Percentiles rank a stretch among this genome's conserved stretches.
Conservation (phyloP, 2,888 invertebrate species). For the Euproctis similis region DNA sequence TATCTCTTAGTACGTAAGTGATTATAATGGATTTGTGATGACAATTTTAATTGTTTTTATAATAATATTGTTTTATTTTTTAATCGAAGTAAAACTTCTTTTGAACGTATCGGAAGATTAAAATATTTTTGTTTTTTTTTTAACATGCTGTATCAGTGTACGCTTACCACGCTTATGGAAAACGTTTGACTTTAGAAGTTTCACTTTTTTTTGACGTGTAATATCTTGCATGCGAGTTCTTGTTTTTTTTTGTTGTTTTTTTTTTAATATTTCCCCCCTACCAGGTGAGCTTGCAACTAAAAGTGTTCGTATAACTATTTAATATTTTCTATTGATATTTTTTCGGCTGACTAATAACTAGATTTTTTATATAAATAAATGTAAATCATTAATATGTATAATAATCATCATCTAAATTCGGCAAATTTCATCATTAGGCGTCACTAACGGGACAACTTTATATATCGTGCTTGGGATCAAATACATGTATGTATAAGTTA, state of each 20-base stretch:
- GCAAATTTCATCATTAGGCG: too few relatives aligned
- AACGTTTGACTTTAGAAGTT: too few relatives aligned
- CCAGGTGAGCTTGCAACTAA: conserved; percentile 43
- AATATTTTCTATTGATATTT: conserved; percentile 24
- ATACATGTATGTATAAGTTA: conserved; percentile 66
- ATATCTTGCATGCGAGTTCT: too few relatives aligned
- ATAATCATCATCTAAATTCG: too few relatives aligned
- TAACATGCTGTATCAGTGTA: too few relatives aligned
- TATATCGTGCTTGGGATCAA: conserved; percentile 74
- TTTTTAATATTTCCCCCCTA: conserved; percentile 27
- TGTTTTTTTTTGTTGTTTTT: conserved; percentile 23
- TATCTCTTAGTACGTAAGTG: conserved; percentile 70
- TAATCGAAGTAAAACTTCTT: too few relatives aligned
- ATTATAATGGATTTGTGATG: conserved; percentile 56
- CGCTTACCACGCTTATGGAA: too few relatives aligned
- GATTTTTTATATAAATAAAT: conserved; percentile 12
- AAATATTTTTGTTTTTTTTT: too few relatives aligned
- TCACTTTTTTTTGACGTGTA: too few relatives aligned
- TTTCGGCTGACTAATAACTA: conserved; percentile 27
- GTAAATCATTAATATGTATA: conserved; percentile 19
- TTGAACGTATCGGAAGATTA: too few relatives aligned
- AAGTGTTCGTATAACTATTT: conserved; percentile 27
- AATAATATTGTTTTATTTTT: conserved; percentile 25
- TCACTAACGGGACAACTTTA: too few relatives aligned
- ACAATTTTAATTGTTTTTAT: conserved; percentile 28